Evolutionary conservation across 2,888 invertebrate genomes (phyloP), one percentile per base, ranked within the genome.

Genomic region (Brassicogethes aeneus): DNA sequence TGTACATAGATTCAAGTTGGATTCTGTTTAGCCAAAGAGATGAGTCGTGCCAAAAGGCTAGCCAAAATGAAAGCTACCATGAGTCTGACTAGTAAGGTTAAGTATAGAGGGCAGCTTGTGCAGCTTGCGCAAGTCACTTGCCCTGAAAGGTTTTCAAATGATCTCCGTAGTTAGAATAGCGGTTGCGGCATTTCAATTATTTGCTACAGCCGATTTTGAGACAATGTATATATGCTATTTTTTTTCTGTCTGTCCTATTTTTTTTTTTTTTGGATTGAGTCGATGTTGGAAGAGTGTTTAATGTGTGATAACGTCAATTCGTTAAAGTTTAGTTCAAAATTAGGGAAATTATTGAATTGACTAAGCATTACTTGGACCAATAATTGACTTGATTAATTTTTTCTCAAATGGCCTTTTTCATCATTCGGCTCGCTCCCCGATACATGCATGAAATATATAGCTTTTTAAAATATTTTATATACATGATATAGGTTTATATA

Each of bases 81-180:
- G 64, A 60, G 59, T 58, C 59, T 60, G 56, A 59, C 57, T 56
- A 51, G 53, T 52, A 50, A 42, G 50, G 51, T 5, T 32, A 12
- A 32, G 32, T 32, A 10, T 12, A 10, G 32, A 3, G 32, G 14
- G 32, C 32, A 13, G 32, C 43, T 47, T 17, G 38, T 36, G 37
- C 41, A 41, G 42, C 43, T 37, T 39, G 45, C 3, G 32, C 32
- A 32, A 32, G 32, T 32, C 12, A 53, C 60, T 56, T 56, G 61
- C 60, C 59, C 56, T 44, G 10, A 53, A 63, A 59, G 62, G 64
- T 68, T 68, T 68, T 64, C 66, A 65, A 63, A 67, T 67, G 68
- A 68, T 68, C 68, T 68, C 68, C 57, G 62, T 66, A 67, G 63
- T 63, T 66, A 65, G 66, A 65, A 60, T 62, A 61, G 61, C 57